These are phyloP conservation scores for Andrena camellia DNA, from an alignment of 2,888 invertebrate species.

Conservation along the genomic window DNA sequence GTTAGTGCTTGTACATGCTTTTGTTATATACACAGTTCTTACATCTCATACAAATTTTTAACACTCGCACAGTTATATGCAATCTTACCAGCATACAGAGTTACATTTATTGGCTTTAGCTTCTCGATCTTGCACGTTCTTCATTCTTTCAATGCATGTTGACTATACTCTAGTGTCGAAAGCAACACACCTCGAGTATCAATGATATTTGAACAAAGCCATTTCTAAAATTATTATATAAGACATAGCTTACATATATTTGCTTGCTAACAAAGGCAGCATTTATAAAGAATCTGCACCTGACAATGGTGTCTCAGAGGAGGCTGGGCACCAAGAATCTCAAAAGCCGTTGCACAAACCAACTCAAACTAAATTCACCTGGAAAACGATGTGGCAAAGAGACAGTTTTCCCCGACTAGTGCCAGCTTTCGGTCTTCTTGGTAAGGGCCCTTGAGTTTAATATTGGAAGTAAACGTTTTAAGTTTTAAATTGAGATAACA, in stretches of 20 bases:
- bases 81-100: constrained; percentile 15
- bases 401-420: constrained; percentile 80
- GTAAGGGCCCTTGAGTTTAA: constrained; percentile 77
- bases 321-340: constrained; percentile 70
- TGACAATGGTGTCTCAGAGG: constrained; percentile 67
- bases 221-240: constrained; percentile 48
- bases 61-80: constrained; percentile 7
- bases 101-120: constrained; percentile 55
- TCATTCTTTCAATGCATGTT: constrained; percentile 34
- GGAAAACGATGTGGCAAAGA: constrained; percentile 80
- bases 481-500: constrained; percentile 19
- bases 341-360: constrained; percentile 75
- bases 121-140: constrained; percentile 61
- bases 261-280: constrained; percentile 80
- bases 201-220: constrained; percentile 44
- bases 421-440: constrained; percentile 81
- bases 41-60: constrained; percentile 18
- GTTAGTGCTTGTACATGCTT: constrained; percentile 53
- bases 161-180: constrained; percentile 33
- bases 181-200: constrained; percentile 37
- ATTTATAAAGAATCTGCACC: constrained; percentile 73
- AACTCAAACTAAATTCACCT: constrained; percentile 80
- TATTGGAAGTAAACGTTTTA: constrained; percentile 42
- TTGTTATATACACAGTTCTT: constrained; percentile 21
- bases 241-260: constrained; percentile 73